Evolutionary conservation across 2,888 invertebrate species (phyloP).

Genomic region (Abrostola tripartita): DNA sequence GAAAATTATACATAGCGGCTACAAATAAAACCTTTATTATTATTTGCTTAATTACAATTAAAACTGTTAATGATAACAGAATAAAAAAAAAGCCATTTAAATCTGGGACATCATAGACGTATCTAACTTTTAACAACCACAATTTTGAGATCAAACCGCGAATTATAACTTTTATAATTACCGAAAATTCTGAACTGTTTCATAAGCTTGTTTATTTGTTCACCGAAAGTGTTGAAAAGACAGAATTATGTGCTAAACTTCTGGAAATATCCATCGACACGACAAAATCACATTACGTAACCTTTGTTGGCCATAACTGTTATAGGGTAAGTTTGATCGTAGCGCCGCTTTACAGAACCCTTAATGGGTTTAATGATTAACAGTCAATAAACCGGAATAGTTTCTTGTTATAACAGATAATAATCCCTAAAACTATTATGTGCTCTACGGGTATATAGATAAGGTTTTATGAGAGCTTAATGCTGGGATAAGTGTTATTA

Average conservation of each 20-base stretch:
- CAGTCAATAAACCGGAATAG: constrained; percentile 71
- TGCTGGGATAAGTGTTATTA: constrained; percentile 46
- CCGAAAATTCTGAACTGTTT: background rate
- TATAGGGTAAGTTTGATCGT: constrained; percentile 75
- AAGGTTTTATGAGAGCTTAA: constrained; percentile 44
- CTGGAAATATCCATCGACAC: constrained; percentile 63
- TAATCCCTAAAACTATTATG: constrained; percentile 53
- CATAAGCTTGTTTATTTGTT: constrained; percentile 29
- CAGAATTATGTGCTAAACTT: constrained; percentile 40
- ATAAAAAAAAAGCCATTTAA: too few relatives aligned
- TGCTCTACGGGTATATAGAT: constrained; percentile 26
- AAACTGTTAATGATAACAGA: too few relatives aligned
- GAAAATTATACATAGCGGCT: too few relatives aligned
- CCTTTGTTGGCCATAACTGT: constrained; percentile 65
- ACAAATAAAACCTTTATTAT: too few relatives aligned
- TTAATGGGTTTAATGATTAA: constrained; percentile 70
- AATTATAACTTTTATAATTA: background rate
- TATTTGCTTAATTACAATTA: too few relatives aligned
- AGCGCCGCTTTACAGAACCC: constrained; percentile 56
- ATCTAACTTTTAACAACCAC: background rate
- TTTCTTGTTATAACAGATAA: constrained; percentile 59
- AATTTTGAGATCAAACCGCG: background rate
- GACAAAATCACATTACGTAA: constrained; percentile 66
- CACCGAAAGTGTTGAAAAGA: constrained; percentile 38
- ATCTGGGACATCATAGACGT: too few relatives aligned